A percentile compares a stretch with the other conserved stretches of the same genome.
phyloP scores from a whole-genome alignment of 2,113 vertebrate species.

The Excalfactoria chinensis region DNA sequence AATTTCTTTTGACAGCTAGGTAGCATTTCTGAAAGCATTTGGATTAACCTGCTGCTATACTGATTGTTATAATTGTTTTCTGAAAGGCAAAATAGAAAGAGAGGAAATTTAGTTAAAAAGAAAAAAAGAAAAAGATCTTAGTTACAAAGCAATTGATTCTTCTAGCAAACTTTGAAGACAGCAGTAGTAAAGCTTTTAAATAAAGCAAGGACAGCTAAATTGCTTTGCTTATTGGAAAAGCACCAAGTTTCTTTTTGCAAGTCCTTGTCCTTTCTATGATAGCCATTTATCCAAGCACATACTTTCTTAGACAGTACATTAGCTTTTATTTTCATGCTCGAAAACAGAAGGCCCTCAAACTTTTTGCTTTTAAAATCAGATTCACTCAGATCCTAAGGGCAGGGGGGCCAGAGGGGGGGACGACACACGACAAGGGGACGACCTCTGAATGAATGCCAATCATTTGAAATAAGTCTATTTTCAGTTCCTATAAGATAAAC shows the following conservation, averaged over 20 bases:
- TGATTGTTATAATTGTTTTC: background rate
- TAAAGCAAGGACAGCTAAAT: conserved; percentile 6
- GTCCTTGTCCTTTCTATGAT: background rate
- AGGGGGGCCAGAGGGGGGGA: background rate
- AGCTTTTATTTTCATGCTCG: conserved; percentile 30
- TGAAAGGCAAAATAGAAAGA: background rate
- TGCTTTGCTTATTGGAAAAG: background rate
- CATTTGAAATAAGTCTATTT: conserved; percentile 10
- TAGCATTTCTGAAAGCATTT: conserved; percentile 32
- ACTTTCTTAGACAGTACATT: background rate
- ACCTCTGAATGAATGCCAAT: conserved; percentile 2
- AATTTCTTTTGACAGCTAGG: conserved; percentile 59
- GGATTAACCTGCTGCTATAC: background rate
- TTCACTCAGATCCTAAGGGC: background rate
- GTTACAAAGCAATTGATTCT: conserved; percentile 1
- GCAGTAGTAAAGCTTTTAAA: background rate
- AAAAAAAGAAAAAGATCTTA: background rate
- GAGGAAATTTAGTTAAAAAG: background rate
- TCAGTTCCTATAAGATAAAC: background rate
- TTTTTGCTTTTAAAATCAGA: conserved; percentile 23
- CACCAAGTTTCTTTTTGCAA: background rate
- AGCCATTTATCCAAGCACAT: conserved; percentile 2
- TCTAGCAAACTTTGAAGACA: background rate
- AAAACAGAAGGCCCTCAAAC: background rate
- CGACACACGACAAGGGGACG: background rate